Conservation (phyloP, 2,113 vertebrate species). For the Bubo bubo region DNA sequence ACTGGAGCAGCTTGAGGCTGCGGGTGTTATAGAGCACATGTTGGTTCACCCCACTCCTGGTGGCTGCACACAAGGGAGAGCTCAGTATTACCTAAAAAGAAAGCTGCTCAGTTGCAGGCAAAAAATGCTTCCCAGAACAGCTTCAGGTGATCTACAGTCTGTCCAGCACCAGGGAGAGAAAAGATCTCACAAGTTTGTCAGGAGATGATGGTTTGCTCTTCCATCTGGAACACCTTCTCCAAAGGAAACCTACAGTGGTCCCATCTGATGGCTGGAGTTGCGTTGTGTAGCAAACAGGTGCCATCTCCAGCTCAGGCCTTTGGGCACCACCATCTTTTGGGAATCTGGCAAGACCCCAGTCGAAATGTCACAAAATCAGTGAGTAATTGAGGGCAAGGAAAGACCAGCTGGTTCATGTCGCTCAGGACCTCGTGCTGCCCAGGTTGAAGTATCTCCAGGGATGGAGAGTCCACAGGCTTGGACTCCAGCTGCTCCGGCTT, state of each 20-base stretch:
- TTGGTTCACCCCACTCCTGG: neutral
- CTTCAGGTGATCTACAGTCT: neutral
- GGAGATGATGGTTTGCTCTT: neutral
- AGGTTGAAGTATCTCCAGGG: neutral
- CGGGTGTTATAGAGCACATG: neutral
- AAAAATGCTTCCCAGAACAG: neutral
- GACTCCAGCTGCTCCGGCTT: neutral
- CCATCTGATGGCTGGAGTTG: neutral
- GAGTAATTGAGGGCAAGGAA: neutral
- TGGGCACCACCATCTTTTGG: neutral
- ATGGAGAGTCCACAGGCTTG: neutral
- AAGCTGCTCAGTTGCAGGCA: neutral
- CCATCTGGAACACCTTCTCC: neutral
- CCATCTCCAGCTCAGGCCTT: neutral
- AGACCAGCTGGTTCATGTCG: neutral
- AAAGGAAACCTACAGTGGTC: neutral
- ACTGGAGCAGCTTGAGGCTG: neutral
- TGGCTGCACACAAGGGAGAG: neutral
- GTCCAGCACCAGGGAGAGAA: neutral
- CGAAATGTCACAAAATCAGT: neutral
- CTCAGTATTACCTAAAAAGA: neutral
- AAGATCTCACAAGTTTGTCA: neutral
- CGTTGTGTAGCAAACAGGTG: neutral
- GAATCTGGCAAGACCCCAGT: rapidly evolving
- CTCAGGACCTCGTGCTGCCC: neutral